Conservation (phyloP, 2,888 invertebrate species). For the Cephus rjabovi region DNA sequence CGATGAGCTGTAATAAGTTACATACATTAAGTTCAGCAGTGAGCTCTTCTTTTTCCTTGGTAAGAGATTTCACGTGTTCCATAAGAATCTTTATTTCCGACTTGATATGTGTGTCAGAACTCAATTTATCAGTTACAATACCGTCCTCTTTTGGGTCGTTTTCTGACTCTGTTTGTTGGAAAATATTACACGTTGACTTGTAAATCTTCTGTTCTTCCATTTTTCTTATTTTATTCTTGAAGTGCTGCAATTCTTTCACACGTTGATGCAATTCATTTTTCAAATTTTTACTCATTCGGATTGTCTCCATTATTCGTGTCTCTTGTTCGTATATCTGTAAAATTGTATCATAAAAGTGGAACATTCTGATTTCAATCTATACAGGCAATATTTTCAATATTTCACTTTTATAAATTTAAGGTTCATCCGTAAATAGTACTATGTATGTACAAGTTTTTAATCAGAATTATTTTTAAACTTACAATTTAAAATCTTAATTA, state of each 20-base stretch:
- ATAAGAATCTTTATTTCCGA: slow-evolving; percentile 16
- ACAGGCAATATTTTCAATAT: too few species aligned
- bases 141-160: slow-evolving; percentile 33
- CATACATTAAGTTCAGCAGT: slow-evolving; percentile 28
- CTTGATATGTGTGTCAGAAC: not conserved
- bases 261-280: not conserved
- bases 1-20: not conserved
- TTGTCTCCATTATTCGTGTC: not conserved
- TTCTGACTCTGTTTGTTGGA: slow-evolving; percentile 18
- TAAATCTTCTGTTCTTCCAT: not conserved
- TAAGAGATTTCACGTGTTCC: slow-evolving; percentile 32
- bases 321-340: not conserved
- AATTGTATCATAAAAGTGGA: not conserved
- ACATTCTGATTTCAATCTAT: not conserved
- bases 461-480: not conserved
- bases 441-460: not conserved
- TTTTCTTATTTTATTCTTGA: not conserved
- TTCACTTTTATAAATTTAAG: not conserved
- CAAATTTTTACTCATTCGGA: not conserved
- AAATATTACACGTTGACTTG: not conserved
- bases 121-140: not conserved
- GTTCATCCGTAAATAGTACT: not conserved
- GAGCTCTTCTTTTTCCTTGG: slow-evolving; percentile 35
- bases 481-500: too few species aligned
- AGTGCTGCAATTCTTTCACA: not conserved